phyloP scores from a whole-genome alignment of 2,888 invertebrate species.

The Temnothorax unifasciatus region DNA sequence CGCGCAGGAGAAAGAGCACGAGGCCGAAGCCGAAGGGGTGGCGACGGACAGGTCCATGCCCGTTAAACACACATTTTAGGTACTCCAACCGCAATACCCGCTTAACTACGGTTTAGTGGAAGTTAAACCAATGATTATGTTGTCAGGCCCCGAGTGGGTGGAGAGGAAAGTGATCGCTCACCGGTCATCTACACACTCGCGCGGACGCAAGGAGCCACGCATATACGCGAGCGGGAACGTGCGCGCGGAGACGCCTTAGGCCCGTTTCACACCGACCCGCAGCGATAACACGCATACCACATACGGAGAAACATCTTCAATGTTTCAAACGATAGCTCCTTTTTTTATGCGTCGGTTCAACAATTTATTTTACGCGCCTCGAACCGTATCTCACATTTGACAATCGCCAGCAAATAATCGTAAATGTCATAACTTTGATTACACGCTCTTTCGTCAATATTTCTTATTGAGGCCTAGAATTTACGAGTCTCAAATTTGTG shows the following conservation, averaged over 20 bases:
- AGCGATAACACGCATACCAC: not conserved
- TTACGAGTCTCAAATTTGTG: not conserved
- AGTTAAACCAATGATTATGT: conserved; percentile 86
- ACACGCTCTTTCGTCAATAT: not conserved
- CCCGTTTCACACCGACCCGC: conserved; percentile 16
- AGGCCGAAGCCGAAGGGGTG: conserved; percentile 47
- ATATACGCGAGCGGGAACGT: conserved; percentile 23
- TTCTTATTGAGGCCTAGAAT: not conserved
- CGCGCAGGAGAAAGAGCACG: conserved; percentile 32
- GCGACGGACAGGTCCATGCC: conserved; percentile 63
- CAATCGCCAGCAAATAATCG: not conserved
- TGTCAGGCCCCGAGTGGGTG: conserved; percentile 83
- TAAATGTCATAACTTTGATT: not conserved
- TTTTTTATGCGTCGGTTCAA: no score
- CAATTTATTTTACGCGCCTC: not conserved
- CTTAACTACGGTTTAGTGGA: conserved; percentile 84
- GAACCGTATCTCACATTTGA: not conserved
- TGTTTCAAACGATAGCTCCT: not conserved
- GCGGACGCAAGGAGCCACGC: conserved; percentile 45
- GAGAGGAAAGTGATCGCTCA: conserved; percentile 85
- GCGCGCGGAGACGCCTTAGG: conserved; percentile 46
- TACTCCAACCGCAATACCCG: conserved; percentile 83
- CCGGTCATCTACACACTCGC: conserved; percentile 76
- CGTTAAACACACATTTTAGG: conserved; percentile 85
- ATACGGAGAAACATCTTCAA: not conserved